These are phyloP conservation scores for Cyrtorhinus lividipennis DNA, from an alignment of 1,140 invertebrate genomes.

Conservation along the genomic window DNA sequence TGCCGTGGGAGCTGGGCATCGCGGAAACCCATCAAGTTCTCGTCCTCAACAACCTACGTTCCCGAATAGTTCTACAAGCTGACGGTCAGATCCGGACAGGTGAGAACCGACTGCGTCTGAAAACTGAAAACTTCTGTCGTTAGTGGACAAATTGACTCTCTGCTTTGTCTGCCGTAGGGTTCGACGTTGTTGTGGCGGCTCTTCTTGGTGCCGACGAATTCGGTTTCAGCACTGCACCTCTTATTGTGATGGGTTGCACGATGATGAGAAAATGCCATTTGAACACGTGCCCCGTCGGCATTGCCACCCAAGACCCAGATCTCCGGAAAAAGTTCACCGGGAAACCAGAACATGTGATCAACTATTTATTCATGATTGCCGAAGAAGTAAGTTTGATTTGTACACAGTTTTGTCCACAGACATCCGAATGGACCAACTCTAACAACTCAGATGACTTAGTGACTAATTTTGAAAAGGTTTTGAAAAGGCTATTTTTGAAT, in stretches of 20 bases:
- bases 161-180: conserved; percentile 38
- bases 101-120: conserved; percentile 14
- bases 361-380: conserved; percentile 94
- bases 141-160: background rate
- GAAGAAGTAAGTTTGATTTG: conserved; percentile 68
- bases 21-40: conserved; percentile 96
- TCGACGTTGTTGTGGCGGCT: conserved; percentile 93
- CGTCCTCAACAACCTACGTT: conserved; percentile 88
- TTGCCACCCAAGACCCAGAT: conserved; percentile 93
- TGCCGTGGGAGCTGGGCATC: conserved; percentile 95
- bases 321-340: conserved; percentile 93
- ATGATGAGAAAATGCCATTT: conserved; percentile 99
- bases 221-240: conserved; percentile 94
- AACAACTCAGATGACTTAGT: too few relatives aligned
- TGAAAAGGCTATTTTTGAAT: too few relatives aligned
- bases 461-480: too few relatives aligned
- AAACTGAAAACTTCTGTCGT: background rate
- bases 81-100: conserved; percentile 85
- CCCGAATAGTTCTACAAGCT: conserved; percentile 85
- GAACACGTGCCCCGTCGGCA: conserved; percentile 97
- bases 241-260: conserved; percentile 94
- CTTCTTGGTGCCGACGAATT: conserved; percentile 95
- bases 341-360: conserved; percentile 93
- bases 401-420: background rate
- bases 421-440: background rate